Evolutionary conservation across 2,797 vertebrate genomes (phyloP), one percentile per base, ranked within the genome.

Genomic region (Oreonectes daqikongensis): DNA sequence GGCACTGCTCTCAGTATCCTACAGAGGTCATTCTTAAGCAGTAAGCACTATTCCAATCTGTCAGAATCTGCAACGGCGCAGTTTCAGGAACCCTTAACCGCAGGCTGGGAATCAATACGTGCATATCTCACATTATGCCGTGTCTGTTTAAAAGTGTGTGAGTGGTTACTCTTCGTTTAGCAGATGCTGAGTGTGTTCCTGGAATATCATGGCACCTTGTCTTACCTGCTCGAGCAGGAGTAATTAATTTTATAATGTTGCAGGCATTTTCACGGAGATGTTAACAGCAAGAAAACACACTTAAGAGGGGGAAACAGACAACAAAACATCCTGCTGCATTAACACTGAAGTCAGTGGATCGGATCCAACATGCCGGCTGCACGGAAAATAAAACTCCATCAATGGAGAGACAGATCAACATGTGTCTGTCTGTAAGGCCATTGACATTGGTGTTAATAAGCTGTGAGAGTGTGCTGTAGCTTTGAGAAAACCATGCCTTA

Each of bases 351-450:
- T 67, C 74, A 75, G 57, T 75, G 67, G 24, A 69, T 80, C 46
- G 61, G 72, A 81, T 86, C 83, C 85, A 57, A 84, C 92, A 92
- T 93, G 91, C 92, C 89, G 77, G 85, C 79, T 82, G 84, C 84
- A 81, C 82, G 64, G 81, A 44, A 66, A n/a, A 52, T 35, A 75
- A 74, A 88, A 81, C 15, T 81, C 80, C 63, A 76, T 86, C 86
- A 82, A 83, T 87, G 85, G 85, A 81, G 85, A 88, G 90, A 84
- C 84, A 87, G 79, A 77, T 48, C 71, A 75, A 85, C 90, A 89
- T 89, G 89, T 91, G 89, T 84, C 81, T 50, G 88, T 92, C 90
- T 92, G 92, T 90, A 92, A 91, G 89, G 90, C 85, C 92, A 92
- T 90, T 90, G 84, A 88, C 82, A 80, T 84, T 28, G 79, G 55